Percentiles rank a stretch among this genome's conserved stretches.
phyloP scores from a whole-genome alignment of 2,797 vertebrate genomes.

The Sebastes trivittatus region DNA sequence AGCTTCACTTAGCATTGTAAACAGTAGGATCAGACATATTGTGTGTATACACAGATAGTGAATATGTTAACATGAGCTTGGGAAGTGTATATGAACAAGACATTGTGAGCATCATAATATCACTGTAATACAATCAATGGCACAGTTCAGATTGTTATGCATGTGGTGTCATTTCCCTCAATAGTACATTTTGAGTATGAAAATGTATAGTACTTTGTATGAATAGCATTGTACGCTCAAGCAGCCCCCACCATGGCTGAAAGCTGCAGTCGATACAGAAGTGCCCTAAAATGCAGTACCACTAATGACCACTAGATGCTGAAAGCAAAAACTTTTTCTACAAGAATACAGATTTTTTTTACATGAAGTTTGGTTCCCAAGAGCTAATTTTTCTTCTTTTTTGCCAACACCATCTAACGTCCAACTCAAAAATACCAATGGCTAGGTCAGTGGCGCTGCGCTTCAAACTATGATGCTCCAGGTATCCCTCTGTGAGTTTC shows the following conservation, averaged over 20 bases:
- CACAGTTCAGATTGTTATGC: constrained; percentile 2
- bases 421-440: not conserved
- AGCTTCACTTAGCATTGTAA: constrained; percentile 31
- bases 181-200: not conserved
- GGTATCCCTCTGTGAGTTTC: too few species aligned
- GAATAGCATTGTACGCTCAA: not conserved
- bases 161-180: not conserved
- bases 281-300: constrained; percentile 1
- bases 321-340: not conserved
- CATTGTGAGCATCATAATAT: constrained; percentile 6
- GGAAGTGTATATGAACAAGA: constrained; percentile 2
- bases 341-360: not conserved
- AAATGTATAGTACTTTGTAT: not conserved
- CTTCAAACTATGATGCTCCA: not conserved
- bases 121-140: constrained; percentile 29
- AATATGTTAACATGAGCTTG: constrained; percentile 3
- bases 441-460: not conserved
- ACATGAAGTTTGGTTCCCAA: not conserved
- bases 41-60: constrained; percentile 40
- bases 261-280: not conserved
- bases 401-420: not conserved
- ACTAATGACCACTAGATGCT: not conserved
- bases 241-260: not conserved
- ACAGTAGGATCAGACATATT: constrained; percentile 24
- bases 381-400: not conserved